Base-by-base conservation (phyloP, 2,888 invertebrate species). In the Watsonalla cultraria region DNA sequence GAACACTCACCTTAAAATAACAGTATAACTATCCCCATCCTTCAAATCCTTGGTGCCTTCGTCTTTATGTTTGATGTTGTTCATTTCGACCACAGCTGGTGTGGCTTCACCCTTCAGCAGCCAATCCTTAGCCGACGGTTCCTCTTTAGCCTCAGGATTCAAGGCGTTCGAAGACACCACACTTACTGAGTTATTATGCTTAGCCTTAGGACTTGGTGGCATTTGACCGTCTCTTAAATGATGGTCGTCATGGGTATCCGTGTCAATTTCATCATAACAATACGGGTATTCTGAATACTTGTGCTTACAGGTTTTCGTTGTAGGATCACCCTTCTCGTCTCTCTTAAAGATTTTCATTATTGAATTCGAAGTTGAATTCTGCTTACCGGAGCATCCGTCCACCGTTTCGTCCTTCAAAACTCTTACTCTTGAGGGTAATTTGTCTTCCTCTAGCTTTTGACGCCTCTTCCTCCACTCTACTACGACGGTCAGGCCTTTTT, bases 261-360 rank as follows among this genome's bases (percentile, higher is more conserved):
- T 94, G 9, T 95, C 94, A 45, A 96, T 96, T 79, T 96, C 96
- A 65, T 96, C 96, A 63, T 96, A 96, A 71, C 96, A 96, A 76
- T 96, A 96, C 0, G 96, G 96, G 79, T 96, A 96, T 45, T 96
- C 96, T n/a, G 96, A 96, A 73, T 96, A 96, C 74, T 96, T 96
- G 68, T 96, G 96, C 82, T 96, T 96, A 78, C 96, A 97, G 15
- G 96, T 93, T 64, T 95, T 96, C 57, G 94, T 88, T 0, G 86
- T 89, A 0, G 88, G 86, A 60, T 89, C 90, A 0, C 76, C 66
- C 24, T 89, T 87, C 0, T 90, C 89, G 4, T 90, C 88, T 9
- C 80, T 74, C 54, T 88, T 90, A 52, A 90, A 89, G 15, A 90
- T 85, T 56, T 87, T 91, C 72, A 90, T 64, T 0, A 91, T 59